A percentile compares a stretch with the other conserved stretches of the same genome.
Evolutionary conservation across 2,113 vertebrate species (phyloP).

Genomic region (Ochotona princeps): DNA sequence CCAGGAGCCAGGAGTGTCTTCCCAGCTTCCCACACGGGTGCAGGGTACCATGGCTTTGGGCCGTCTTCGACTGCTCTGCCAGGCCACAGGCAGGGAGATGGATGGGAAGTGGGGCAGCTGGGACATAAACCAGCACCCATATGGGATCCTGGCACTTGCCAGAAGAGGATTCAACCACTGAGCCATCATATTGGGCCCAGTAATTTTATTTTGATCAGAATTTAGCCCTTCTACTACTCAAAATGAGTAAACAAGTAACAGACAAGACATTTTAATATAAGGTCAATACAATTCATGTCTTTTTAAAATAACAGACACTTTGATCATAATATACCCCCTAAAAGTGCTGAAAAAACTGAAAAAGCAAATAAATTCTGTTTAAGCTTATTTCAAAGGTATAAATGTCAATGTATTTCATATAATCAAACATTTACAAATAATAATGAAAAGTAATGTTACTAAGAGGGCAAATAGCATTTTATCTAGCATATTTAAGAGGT

Average conservation of each 20-base stretch:
- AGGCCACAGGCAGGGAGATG: no score
- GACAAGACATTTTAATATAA: constrained; percentile 13
- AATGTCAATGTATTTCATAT: background rate
- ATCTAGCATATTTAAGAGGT: constrained; percentile 13
- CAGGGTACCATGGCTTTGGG: no score
- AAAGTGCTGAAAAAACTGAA: background rate
- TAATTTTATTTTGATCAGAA: no score
- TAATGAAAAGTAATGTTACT: constrained; percentile 43
- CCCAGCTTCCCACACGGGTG: no score
- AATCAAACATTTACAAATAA: background rate
- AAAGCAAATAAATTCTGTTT: background rate
- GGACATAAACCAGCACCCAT: no score
- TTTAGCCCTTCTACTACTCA: background rate
- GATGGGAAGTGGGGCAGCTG: no score
- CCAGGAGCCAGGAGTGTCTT: no score
- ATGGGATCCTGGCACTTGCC: no score
- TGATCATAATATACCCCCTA: background rate
- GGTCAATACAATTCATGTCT: background rate
- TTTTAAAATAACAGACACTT: background rate
- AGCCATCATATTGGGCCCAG: no score
- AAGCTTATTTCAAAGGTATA: constrained; percentile 24
- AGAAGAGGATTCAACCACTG: no score
- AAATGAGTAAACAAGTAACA: constrained; percentile 2
- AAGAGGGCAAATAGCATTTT: constrained; percentile 21
- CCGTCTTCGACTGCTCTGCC: no score